Conservation (phyloP, 2,113 vertebrate species). For the Sciurus niger region DNA sequence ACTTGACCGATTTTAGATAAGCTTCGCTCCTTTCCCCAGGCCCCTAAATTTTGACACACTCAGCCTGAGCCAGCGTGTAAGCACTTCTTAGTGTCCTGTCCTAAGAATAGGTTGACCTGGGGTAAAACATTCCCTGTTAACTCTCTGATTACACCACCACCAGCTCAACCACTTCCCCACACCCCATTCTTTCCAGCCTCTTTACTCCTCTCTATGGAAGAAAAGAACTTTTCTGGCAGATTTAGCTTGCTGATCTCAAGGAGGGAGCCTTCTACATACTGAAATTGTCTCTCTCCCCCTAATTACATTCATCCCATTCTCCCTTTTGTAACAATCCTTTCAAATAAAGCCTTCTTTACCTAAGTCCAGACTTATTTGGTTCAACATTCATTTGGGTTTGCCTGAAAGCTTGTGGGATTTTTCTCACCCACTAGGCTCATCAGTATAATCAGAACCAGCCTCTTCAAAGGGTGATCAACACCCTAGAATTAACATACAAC, state of each 20-base stretch:
- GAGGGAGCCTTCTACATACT: background rate
- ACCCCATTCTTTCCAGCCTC: background rate
- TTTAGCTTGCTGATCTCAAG: background rate
- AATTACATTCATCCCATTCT: background rate
- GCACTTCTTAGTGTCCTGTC: background rate
- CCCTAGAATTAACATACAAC: background rate
- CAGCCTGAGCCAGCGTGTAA: background rate
- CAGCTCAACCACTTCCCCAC: background rate
- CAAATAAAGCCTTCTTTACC: background rate
- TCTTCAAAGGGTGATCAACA: background rate
- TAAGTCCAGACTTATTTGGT: constrained; percentile 9
- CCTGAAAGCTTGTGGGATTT: background rate
- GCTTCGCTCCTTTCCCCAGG: background rate
- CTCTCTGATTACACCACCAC: background rate
- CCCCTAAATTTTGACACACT: background rate
- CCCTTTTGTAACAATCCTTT: background rate
- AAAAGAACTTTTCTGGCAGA: background rate
- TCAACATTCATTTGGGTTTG: background rate
- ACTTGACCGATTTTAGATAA: background rate
- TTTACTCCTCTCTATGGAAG: background rate
- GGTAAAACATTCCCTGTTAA: background rate
- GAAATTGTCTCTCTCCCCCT: background rate
- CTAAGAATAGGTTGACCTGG: background rate
- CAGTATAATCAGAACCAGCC: background rate
- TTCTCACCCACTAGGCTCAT: background rate